These are phyloP conservation scores for Leptopilina myrica DNA, from an alignment of 2,888 invertebrate genomes.

Conservation along the genomic window DNA sequence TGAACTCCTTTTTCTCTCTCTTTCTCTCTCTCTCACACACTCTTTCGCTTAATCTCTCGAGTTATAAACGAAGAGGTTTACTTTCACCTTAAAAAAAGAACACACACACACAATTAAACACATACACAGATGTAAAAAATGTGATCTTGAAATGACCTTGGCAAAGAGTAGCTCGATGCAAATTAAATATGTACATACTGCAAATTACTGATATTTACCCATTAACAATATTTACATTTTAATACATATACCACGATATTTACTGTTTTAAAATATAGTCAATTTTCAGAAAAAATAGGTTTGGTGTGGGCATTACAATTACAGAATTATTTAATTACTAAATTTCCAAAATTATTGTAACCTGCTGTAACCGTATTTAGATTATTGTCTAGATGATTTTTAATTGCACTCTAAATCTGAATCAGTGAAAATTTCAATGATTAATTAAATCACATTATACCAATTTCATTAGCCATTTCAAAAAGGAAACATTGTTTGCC, in stretches of 20 bases:
- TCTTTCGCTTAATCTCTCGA: background rate
- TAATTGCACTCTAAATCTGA: too few species aligned
- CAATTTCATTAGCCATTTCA: too few species aligned
- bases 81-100: background rate
- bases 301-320: too few species aligned
- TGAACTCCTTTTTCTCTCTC: background rate
- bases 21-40: background rate
- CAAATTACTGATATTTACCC: conserved; percentile 13
- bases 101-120: background rate
- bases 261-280: background rate
- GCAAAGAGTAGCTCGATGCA: background rate
- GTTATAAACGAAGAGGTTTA: background rate
- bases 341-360: too few species aligned
- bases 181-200: background rate
- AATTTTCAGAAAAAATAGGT: background rate
- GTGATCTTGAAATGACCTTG: conserved; percentile 23
- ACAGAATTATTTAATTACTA: too few species aligned
- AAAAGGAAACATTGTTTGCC: too few species aligned
- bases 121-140: background rate
- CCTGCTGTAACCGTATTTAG: too few species aligned
- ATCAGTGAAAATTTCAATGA: too few species aligned
- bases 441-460: too few species aligned
- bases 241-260: background rate
- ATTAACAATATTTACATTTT: background rate
- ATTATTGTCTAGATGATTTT: too few species aligned